Conservation (phyloP, 2,888 invertebrate species). For the Drosophila vallismaia region DNA sequence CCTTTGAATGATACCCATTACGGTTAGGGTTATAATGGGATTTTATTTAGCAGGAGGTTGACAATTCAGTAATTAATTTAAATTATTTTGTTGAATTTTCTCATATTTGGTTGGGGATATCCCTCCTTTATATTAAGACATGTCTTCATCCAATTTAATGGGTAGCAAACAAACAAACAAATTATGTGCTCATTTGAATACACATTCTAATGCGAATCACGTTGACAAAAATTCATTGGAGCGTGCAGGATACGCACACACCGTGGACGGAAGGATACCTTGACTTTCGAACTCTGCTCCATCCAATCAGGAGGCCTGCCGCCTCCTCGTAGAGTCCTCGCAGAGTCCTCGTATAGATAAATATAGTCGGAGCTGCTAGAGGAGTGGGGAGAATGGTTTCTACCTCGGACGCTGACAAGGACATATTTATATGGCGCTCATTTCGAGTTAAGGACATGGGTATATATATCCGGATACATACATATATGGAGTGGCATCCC, state of each 20-base stretch:
- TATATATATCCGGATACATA: constrained; percentile 22
- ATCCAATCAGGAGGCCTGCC: constrained; percentile 65
- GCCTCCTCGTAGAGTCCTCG: background rate
- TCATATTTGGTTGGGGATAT: too few relatives aligned
- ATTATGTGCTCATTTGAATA: constrained; percentile 79
- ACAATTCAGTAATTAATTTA: too few relatives aligned
- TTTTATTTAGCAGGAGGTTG: too few relatives aligned
- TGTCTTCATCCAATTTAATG: constrained; percentile 45
- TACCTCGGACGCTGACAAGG: constrained; percentile 58
- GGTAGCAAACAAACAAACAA: constrained; percentile 66
- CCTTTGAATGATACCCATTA: constrained; percentile 21
- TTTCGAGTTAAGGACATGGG: constrained; percentile 42
- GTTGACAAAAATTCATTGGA: constrained; percentile 75
- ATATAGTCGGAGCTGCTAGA: constrained; percentile 9
- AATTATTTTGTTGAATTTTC: too few relatives aligned
- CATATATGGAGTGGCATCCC: constrained; percentile 34
- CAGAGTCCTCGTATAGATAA: constrained; percentile 21
- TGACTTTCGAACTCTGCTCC: constrained; percentile 68
- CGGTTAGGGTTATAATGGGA: constrained; percentile 1
- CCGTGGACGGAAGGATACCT: constrained; percentile 53
- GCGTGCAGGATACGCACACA: constrained; percentile 52
- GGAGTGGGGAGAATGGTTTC: constrained; percentile 42
- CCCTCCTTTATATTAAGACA: constrained; percentile 28
- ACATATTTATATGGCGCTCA: constrained; percentile 58
- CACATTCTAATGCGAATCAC: constrained; percentile 78